These are phyloP conservation scores for Rotaria socialis DNA, from an alignment of 2,888 invertebrate genomes.

Conservation along the genomic window DNA sequence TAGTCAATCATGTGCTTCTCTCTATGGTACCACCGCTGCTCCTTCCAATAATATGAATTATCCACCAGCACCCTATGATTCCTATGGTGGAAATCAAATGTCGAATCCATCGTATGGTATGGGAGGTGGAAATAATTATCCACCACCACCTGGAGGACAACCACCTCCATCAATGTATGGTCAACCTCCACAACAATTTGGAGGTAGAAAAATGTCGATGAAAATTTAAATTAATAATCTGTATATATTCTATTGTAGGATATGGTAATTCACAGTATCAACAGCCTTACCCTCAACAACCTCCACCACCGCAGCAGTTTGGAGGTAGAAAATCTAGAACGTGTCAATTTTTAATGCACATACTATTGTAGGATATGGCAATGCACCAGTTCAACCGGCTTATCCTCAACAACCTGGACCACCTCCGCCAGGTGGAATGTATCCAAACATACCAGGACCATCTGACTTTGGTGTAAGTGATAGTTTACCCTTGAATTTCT, in stretches of 20 bases:
- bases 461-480: neutral
- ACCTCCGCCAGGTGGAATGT: neutral
- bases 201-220: neutral
- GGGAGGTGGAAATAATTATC: neutral
- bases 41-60: neutral
- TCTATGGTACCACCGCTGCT: neutral
- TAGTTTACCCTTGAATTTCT: neutral
- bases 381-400: neutral
- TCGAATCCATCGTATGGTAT: neutral
- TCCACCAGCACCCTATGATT: neutral
- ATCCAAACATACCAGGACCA: neutral
- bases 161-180: neutral
- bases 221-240: neutral
- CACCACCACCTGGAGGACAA: neutral
- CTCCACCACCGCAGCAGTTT: too few relatives aligned
- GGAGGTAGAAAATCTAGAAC: too few relatives aligned
- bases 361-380: neutral
- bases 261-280: constrained; percentile 10
- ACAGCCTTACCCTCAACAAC: neutral
- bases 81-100: neutral
- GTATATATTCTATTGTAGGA: neutral
- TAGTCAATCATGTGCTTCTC: neutral
- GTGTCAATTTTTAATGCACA: neutral
- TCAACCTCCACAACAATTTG: neutral
- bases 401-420: neutral